These are phyloP conservation scores for Melopsittacus undulatus DNA, from an alignment of 2,797 vertebrate species.

Conservation along the genomic window DNA sequence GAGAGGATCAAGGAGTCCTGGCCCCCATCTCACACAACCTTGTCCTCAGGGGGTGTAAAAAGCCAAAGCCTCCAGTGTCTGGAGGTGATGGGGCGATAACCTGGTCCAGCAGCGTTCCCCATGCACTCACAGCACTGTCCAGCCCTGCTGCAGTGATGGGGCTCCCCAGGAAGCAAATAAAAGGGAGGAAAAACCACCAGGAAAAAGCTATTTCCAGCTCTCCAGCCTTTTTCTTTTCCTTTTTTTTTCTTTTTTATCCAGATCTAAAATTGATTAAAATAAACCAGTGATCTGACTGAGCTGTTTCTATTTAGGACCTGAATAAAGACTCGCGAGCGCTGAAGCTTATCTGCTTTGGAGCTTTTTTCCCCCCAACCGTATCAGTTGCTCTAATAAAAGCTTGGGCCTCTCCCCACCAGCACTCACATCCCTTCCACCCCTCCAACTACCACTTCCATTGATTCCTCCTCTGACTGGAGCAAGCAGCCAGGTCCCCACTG, in stretches of 20 bases:
- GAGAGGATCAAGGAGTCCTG: not conserved
- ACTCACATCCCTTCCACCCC: not conserved
- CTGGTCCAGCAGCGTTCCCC: not conserved
- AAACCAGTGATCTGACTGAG: constrained; percentile 45
- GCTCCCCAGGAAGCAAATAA: not conserved
- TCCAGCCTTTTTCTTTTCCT: not conserved
- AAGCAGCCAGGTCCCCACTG: accelerated
- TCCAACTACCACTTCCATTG: not conserved
- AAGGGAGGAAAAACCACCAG: accelerated
- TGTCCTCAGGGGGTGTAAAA: accelerated
- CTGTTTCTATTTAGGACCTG: constrained; percentile 54
- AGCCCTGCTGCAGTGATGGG: accelerated
- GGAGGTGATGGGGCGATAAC: accelerated
- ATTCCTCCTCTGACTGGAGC: not conserved
- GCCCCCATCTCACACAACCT: not conserved
- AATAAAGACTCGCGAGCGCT: constrained; percentile 37
- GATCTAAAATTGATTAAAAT: constrained; percentile 60
- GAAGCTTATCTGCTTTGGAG: constrained; percentile 63
- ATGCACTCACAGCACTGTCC: not conserved
- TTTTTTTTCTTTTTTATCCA: not conserved
- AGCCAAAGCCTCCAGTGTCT: not conserved
- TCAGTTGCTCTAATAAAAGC: constrained; percentile 19
- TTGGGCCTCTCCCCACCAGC: not conserved
- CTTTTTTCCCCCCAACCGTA: not conserved
- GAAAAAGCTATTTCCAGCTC: not conserved